Evolutionary conservation across 2,888 invertebrate species (phyloP), one percentile per base, ranked within the genome.

Genomic region (Chalcis sispes): DNA sequence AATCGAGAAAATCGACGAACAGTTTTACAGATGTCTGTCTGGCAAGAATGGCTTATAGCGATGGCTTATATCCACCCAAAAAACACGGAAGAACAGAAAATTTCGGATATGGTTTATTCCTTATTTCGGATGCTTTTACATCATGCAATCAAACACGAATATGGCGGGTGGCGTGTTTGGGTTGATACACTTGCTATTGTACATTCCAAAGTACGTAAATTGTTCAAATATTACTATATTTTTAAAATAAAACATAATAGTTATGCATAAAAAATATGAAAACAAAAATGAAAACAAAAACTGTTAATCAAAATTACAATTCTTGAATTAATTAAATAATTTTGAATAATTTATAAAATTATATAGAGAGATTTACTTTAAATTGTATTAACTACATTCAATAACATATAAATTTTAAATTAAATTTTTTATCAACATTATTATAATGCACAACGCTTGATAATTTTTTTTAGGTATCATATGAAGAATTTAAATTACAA

Each of bases 161-260:
- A 98, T 86, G 99, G 99, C 4, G 99, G 99, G 18, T 99, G 99
- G 99, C 91, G 99, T 77, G 99, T 99, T 20, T 99, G 99, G 99
- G 99, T 99, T 4, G 99, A 99, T 87, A 99, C 99, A 0, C 89
- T 99, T 77, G 99, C 99, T 54, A 99, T 99, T 84, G 97, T 99
- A 1, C 99, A 99, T 90, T 99, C 99, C 1, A 99, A 99, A 93
- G 98, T 96, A 87, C 86, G 85, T 81, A 18, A 10, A 56, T 27
- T 48, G 15, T 72, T 62, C 3, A 20, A 50, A 69, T 67, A 46
- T 13, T 46, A 13, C 46, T 10, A 13, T 46, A 46, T 46, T 69
- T 69, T 48, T 56, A 46, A 65, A 25, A 2, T 61, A 29, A 29
- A 40, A 0, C 5, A 10, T 36, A 66, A 1, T 20, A 18, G 32